phyloP scores from a whole-genome alignment of 1,140 invertebrate species.

The Drosophila repletoides region DNA sequence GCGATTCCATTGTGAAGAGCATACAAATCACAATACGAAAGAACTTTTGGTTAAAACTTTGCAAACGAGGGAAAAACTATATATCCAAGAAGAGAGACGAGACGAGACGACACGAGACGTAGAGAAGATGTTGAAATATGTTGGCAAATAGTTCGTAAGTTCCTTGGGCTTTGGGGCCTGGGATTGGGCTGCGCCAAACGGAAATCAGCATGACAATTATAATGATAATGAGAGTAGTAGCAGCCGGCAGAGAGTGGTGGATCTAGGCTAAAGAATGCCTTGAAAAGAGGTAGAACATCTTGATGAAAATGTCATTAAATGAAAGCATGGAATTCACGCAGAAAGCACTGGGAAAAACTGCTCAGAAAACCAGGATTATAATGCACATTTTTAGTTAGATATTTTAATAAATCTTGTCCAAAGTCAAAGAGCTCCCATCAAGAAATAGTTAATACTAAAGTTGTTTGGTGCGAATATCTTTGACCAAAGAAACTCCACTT shows the following conservation, averaged over 20 bases:
- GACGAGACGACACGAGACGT: background rate
- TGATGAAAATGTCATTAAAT: slow-evolving; percentile 80
- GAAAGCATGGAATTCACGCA: slow-evolving; percentile 54
- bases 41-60: slow-evolving; percentile 39
- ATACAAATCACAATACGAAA: slow-evolving; percentile 37
- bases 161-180: too few relatives aligned
- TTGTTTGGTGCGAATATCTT: too few relatives aligned
- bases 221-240: slow-evolving; percentile 68
- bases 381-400: too few relatives aligned
- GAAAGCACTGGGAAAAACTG: too few relatives aligned
- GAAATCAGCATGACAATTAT: slow-evolving; percentile 79
- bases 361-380: too few relatives aligned
- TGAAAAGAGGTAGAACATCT: slow-evolving; percentile 8
- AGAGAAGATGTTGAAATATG: slow-evolving; percentile 20
- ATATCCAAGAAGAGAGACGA: too few relatives aligned
- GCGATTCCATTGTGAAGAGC: slow-evolving; percentile 7
- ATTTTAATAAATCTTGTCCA: too few relatives aligned
- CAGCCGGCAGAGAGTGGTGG: background rate
- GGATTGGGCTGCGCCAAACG: slow-evolving; percentile 12
- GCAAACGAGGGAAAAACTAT: slow-evolving; percentile 50
- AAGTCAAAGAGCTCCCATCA: too few relatives aligned
- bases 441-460: too few relatives aligned
- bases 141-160: slow-evolving; percentile 68
- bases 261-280: too few relatives aligned
- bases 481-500: too few relatives aligned